Evolutionary conservation across 2,888 invertebrate genomes (phyloP), one percentile per base, ranked within the genome.

Genomic region (Ernsta delagoae): DNA sequence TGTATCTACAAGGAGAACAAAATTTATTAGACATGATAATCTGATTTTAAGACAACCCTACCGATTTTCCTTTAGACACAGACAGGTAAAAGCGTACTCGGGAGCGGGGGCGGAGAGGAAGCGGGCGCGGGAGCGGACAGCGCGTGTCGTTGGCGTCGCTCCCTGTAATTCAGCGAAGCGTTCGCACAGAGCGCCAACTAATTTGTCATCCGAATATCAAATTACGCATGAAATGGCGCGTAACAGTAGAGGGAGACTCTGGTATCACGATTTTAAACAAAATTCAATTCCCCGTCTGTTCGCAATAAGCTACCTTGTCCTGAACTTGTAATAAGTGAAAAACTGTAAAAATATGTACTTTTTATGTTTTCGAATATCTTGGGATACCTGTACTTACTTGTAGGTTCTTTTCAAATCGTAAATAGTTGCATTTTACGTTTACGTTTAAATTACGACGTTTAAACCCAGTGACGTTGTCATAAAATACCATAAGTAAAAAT

Each of bases 131-230:
- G 70, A 74, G 74, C 76, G 76, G 74, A 70, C 63, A 69, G 43
- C 24, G 50, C 70, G 41, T 41, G 41, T 5, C 64, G 59, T 59
- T 59, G 53, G 60, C 73, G 70, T 71, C 72, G 77, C 81, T 80
- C 89, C 85, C 90, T 90, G 89, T 92, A 92, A 92, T 92, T 89
- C 79, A 82, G 79, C 78, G 78, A 75, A 79, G 77, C 80, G 82
- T 81, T 72, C 73, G 81, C 81, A 79, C 82, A 85, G 86, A 81
- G 82, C 82, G 83, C 82, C 81, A 85, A 88, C 90, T 90, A 92
- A 92, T 92, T 92, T 92, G 91, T 92, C 92, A 92, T 87, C 85
- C 85, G 87, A 89, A 91, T 92, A 92, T 92, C 91, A 89, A 92
- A 92, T 92, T 90, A 92, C 90, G 85, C 85, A 83, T 84, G 87